Evolutionary conservation across 2,113 vertebrate species (phyloP).

Genomic region (Dinomys branickii): DNA sequence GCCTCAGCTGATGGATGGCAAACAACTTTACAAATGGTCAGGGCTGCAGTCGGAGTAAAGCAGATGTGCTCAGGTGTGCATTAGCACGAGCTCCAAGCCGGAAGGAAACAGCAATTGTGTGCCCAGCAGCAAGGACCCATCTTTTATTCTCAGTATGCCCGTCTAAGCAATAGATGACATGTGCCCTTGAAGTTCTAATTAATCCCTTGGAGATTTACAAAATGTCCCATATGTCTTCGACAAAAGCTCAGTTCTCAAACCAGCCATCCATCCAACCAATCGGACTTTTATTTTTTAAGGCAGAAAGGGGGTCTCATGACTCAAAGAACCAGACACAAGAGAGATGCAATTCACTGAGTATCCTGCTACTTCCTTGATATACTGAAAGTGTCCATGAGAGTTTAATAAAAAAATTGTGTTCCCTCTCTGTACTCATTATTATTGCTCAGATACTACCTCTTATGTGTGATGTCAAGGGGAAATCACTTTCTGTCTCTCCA

Average conservation of each 20-base stretch:
- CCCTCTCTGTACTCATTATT: slow-evolving; percentile 69
- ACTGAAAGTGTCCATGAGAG: slow-evolving; percentile 75
- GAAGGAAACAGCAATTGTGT: background rate
- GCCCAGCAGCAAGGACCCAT: slow-evolving; percentile 40
- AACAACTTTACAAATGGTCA: background rate
- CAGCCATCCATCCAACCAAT: background rate
- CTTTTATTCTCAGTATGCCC: slow-evolving; percentile 68
- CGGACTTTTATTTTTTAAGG: slow-evolving; percentile 31
- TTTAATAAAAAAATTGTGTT: slow-evolving; percentile 78
- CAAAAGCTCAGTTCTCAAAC: slow-evolving; percentile 50
- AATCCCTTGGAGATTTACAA: slow-evolving; percentile 53
- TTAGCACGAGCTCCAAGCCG: slow-evolving; percentile 38
- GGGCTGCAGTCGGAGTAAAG: background rate
- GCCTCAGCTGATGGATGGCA: background rate
- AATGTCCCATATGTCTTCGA: background rate
- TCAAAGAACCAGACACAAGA: slow-evolving; percentile 66
- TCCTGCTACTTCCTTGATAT: slow-evolving; percentile 67
- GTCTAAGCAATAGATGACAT: slow-evolving; percentile 6
- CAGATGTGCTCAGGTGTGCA: background rate
- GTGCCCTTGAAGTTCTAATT: background rate
- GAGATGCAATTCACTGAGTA: slow-evolving; percentile 79
- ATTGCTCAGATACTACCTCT: slow-evolving; percentile 62
- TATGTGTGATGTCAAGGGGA: slow-evolving; percentile 67
- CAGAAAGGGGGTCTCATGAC: background rate
- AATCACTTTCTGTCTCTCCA: slow-evolving; percentile 43